phyloP scores from a whole-genome alignment of 1,140 invertebrate species.

The Cardiocondyla obscurior region DNA sequence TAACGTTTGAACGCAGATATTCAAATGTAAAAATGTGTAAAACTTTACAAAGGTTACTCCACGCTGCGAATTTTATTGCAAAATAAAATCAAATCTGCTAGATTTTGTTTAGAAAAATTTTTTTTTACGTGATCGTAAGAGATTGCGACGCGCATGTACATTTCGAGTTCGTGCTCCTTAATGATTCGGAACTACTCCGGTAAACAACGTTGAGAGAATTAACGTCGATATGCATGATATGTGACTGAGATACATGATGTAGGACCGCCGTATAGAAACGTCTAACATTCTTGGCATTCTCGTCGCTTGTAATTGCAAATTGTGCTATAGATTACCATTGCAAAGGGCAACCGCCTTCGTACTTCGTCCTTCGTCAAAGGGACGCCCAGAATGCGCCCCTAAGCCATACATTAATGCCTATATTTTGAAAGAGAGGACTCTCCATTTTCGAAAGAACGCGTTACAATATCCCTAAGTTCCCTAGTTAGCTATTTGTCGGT shows the following conservation, averaged over 20 bases:
- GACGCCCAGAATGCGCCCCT: not conserved
- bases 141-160: not conserved
- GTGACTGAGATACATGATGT: conserved; percentile 44
- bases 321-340: conserved; percentile 58
- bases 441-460: not conserved
- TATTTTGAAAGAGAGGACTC: not conserved
- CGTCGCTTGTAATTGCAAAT: conserved; percentile 67
- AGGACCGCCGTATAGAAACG: not conserved
- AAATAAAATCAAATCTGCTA: not conserved
- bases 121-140: not conserved
- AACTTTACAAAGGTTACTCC: too few species aligned
- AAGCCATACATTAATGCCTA: not conserved
- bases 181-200: conserved; percentile 15
- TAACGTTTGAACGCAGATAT: not conserved
- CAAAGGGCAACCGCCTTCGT: conserved; percentile 17
- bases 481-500: not conserved
- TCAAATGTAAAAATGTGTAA: not conserved
- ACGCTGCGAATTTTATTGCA: too few species aligned
- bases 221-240: conserved; percentile 47
- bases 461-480: not conserved
- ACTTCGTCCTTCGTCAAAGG: not conserved
- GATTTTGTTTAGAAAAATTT: not conserved
- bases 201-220: conserved; percentile 38
- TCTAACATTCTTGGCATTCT: conserved; percentile 38
- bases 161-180: not conserved